Base-by-base conservation (phyloP, 2,888 invertebrate species). In the Enoplolaimus lenunculus region DNA sequence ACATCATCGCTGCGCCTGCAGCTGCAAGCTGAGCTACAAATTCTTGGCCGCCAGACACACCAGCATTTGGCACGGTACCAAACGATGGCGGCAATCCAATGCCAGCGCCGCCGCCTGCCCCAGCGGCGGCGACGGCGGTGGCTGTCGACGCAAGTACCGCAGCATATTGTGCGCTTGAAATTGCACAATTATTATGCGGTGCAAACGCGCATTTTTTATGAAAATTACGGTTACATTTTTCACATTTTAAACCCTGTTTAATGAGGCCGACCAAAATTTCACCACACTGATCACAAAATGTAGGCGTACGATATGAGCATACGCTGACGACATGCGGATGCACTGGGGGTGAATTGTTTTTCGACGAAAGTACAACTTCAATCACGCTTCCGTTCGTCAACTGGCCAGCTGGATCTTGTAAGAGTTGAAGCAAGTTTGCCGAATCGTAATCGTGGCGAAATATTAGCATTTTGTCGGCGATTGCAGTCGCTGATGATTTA, bases 241-340 rank as follows among this genome's bases (percentile, higher is more conserved):
- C 72, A 72, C 80, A 80, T 65, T 77, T 74, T n/a, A 79, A 74
- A 2, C 79, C 79, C 71, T 79, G 79, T 69, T 76, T 73, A 68
- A 79, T 71, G 29, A 80, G 68, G 3, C 80, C 80, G n/a, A 79
- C 74, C 60, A 80, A 72, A 70, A 80, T 76, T 70, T 80, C 80
- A 21, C 80, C 79, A 72, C 80, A 80, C 70, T 77, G 80, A 71
- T 80, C 80, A 72, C 79, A 79, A 70, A 80, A 79, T 2, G 80
- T 80, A n/a, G 80, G 78, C 16, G 76, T 74, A 69, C 74, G 74
- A 71, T 78, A 79, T 2, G 29, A 57, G 35, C 70, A 65, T 29
- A 73, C 71, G 30, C 59, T 68, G 16, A 64, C 35, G 26, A 74
- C 72, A 71, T 80, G 80, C 2, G 78, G 79, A 26, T 73, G 70